Evolutionary conservation across 2,113 vertebrate genomes (phyloP).

Genomic region (Peromyscus leucopus): DNA sequence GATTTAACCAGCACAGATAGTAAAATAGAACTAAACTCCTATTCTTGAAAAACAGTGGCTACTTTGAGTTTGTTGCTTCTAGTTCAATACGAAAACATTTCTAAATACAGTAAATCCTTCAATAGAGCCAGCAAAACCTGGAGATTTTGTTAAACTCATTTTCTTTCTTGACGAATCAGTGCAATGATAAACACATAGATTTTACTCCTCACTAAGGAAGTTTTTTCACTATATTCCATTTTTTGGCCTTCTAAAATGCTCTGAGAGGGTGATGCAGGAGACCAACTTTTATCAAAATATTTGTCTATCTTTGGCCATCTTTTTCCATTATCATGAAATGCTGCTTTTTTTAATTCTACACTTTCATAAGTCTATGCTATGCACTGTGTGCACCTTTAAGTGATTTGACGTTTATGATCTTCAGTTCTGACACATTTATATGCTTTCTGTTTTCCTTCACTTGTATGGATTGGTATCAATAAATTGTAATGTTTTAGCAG

Average conservation of each 20-base stretch:
- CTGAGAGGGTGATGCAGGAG: constrained; percentile 7
- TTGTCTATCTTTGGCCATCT: neutral
- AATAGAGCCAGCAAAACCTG: neutral
- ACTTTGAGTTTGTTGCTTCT: neutral
- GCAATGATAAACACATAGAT: neutral
- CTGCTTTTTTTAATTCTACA: neutral
- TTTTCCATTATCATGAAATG: neutral
- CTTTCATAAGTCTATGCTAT: neutral
- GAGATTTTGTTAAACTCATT: neutral
- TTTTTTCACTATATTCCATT: constrained; percentile 21
- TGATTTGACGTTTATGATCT: neutral
- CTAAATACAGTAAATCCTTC: neutral
- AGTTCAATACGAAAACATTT: constrained; percentile 15
- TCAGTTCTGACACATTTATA: neutral
- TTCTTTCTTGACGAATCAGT: neutral
- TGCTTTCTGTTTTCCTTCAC: neutral
- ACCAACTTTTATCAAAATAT: neutral
- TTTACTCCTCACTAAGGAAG: neutral
- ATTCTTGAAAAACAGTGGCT: neutral
- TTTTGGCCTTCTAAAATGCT: constrained; percentile 36
- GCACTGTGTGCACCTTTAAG: neutral
- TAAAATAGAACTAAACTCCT: neutral
- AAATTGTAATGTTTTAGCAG: neutral
- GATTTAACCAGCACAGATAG: neutral
- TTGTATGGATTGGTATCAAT: neutral